Evolutionary conservation across 2,113 vertebrate species (phyloP).

Genomic region (Nanorana parkeri): DNA sequence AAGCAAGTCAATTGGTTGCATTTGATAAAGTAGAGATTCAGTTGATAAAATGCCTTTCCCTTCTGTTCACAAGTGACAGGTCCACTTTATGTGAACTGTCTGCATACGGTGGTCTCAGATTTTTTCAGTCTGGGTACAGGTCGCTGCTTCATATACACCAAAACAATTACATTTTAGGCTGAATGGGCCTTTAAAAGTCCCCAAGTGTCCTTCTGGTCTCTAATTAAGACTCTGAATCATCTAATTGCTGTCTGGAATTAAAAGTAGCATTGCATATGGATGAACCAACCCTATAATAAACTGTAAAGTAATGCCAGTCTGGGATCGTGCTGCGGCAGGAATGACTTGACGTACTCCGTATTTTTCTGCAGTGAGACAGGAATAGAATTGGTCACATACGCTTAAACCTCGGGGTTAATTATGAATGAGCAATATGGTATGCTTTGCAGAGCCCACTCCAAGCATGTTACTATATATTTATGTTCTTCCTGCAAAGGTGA

Average conservation of each 20-base stretch:
- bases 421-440: not conserved
- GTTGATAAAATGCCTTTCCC: too few species aligned
- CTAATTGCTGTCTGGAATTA: not conserved
- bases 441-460: not conserved
- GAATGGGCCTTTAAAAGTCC: not conserved
- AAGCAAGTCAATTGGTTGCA: too few species aligned
- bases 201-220: not conserved
- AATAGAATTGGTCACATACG: not conserved
- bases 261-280: slow-evolving; percentile 18
- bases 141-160: not conserved
- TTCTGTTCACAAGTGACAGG: too few species aligned
- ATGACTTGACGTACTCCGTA: not conserved
- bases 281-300: slow-evolving; percentile 31
- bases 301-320: slow-evolving; percentile 25
- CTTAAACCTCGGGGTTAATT: not conserved
- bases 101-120: too few species aligned
- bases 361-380: not conserved
- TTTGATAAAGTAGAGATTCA: too few species aligned
- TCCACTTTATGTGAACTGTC: too few species aligned
- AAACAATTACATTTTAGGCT: not conserved
- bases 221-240: slow-evolving; percentile 25
- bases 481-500: too few species aligned
- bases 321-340: not conserved
- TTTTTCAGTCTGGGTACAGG: not conserved
- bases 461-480: not conserved